Evolutionary conservation across 2,888 invertebrate genomes (phyloP).

Genomic region (Lamellibrachia satsuma): DNA sequence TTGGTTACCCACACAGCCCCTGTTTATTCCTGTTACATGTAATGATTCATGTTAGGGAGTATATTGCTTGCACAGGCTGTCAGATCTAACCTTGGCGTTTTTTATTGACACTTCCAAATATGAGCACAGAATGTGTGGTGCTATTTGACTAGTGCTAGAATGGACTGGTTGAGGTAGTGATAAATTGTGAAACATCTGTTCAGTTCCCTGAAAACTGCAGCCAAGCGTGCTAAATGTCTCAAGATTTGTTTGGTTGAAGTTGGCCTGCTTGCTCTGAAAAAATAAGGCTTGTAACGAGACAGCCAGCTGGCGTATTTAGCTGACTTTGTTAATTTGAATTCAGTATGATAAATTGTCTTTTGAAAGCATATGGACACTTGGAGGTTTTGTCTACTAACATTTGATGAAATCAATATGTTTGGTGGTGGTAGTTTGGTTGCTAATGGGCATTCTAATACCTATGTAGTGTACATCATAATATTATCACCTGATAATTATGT

Average conservation of each 20-base stretch:
- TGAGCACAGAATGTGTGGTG: not conserved
- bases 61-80: conserved; percentile 4
- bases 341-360: not conserved
- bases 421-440: not conserved
- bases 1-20: not conserved
- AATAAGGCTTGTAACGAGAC: not conserved
- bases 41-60: not conserved
- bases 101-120: not conserved
- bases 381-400: not conserved
- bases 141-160: not conserved
- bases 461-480: not conserved
- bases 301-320: not conserved
- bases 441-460: not conserved
- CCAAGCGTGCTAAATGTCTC: not conserved
- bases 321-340: not conserved
- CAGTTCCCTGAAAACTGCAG: not conserved
- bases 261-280: not conserved
- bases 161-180: not conserved
- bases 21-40: not conserved
- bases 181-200: conserved; percentile 3
- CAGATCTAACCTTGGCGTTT: not conserved
- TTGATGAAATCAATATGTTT: not conserved
- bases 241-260: not conserved
- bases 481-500: not conserved
- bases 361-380: not conserved